phyloP scores from a whole-genome alignment of 2,888 invertebrate genomes.

The Agrochola macilenta region DNA sequence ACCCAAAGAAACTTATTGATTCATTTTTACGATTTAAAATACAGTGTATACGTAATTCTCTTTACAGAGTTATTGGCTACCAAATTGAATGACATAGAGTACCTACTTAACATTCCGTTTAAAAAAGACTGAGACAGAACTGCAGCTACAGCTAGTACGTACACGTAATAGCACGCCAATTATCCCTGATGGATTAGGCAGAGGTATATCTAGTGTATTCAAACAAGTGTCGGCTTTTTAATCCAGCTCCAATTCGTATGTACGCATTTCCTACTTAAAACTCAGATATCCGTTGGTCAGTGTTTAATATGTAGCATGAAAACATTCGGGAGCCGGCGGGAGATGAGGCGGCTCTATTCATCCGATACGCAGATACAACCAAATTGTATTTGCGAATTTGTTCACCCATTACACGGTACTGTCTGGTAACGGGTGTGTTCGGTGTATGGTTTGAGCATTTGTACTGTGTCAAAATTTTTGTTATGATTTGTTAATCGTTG shows the following conservation, averaged over 20 bases:
- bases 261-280: neutral
- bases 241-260: neutral
- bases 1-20: neutral
- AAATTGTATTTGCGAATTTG: conserved; percentile 82
- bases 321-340: conserved; percentile 7
- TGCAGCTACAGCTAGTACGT: no score
- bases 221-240: neutral
- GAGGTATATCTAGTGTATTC: neutral
- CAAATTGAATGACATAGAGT: neutral
- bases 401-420: conserved; percentile 77
- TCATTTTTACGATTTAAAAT: neutral
- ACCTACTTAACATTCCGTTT: neutral
- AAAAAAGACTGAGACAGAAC: neutral
- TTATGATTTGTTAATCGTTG: no score
- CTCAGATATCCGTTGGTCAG: neutral
- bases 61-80: neutral
- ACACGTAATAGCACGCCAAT: neutral
- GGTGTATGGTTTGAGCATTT: conserved; percentile 33
- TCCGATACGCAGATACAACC: conserved; percentile 73
- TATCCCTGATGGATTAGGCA: neutral
- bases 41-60: neutral
- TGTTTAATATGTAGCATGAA: conserved; percentile 25
- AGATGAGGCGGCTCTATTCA: conserved; percentile 52
- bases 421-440: conserved; percentile 51
- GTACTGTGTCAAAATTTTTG: neutral